These are phyloP conservation scores for Blastomussa wellsi DNA, from an alignment of 92 coral and sea anemone species.

Conservation along the genomic window DNA sequence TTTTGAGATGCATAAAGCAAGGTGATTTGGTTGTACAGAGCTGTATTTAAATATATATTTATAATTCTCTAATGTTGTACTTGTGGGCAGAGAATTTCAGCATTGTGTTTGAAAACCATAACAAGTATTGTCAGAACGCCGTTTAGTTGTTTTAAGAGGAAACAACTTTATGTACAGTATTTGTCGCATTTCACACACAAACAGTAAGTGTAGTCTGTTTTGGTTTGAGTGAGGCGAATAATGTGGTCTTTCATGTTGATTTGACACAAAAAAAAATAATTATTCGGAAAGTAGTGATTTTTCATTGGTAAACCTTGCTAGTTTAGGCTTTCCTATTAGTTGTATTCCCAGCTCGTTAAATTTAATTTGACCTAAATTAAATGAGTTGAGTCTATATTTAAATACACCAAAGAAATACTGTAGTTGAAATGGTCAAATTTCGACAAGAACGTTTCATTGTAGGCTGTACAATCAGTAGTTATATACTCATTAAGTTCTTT, in stretches of 20 bases:
- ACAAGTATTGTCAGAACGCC: slow-evolving; percentile 25
- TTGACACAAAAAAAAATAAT: background rate
- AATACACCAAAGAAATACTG: background rate
- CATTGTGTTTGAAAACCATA: slow-evolving; percentile 43
- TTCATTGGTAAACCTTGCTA: background rate
- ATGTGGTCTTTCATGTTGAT: background rate
- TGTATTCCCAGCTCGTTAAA: background rate
- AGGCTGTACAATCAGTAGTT: background rate
- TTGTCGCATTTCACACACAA: slow-evolving; percentile 10
- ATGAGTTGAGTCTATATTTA: background rate
- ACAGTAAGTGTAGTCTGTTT: background rate
- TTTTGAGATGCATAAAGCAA: slow-evolving; percentile 24
- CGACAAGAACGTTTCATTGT: background rate
- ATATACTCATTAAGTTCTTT: background rate
- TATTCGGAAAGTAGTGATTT: background rate
- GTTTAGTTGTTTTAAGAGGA: slow-evolving; percentile 27
- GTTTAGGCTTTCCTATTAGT: background rate
- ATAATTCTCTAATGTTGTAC: slow-evolving; percentile 15
- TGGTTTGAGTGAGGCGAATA: background rate
- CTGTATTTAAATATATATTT: background rate
- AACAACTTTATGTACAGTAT: slow-evolving; percentile 4
- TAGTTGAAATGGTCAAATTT: background rate
- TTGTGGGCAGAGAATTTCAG: slow-evolving; percentile 26
- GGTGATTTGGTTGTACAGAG: slow-evolving; percentile 24
- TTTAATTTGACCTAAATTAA: background rate